phyloP scores from a whole-genome alignment of 2,797 vertebrate genomes.

The Scolopax rusticola region DNA sequence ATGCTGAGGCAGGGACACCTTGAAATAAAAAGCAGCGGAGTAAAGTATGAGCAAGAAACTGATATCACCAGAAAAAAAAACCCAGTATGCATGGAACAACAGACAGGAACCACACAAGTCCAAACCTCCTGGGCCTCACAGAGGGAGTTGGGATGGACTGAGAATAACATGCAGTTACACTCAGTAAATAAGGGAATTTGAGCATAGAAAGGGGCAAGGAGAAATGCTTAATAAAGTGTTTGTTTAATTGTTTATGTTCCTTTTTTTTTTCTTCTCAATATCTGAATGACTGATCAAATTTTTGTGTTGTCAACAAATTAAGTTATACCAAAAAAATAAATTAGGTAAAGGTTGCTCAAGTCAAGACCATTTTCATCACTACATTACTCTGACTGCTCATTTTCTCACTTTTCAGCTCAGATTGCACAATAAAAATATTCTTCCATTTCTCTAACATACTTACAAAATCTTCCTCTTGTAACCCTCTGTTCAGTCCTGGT shows the following conservation, averaged over 20 bases:
- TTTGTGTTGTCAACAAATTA: not conserved
- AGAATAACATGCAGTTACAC: not conserved
- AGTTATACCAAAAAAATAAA: not conserved
- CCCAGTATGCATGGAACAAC: fast-evolving
- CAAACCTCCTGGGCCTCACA: not conserved
- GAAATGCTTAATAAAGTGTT: not conserved
- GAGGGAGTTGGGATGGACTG: not conserved
- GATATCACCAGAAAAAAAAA: not conserved
- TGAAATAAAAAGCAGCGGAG: not conserved
- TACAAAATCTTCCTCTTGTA: not conserved
- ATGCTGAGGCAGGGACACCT: not conserved
- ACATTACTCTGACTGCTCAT: not conserved
- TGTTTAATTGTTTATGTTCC: not conserved
- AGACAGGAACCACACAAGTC: not conserved
- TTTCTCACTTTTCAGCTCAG: not conserved
- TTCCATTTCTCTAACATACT: not conserved
- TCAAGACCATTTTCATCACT: not conserved
- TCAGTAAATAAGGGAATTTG: not conserved
- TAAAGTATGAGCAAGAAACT: not conserved
- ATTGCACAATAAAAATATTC: not conserved
- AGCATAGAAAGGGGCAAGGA: not conserved
- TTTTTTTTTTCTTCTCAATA: not conserved
- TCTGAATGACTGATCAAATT: not conserved
- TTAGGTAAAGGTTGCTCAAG: not conserved
- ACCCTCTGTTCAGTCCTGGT: fast-evolving